Percentiles rank a stretch among this genome's conserved stretches.
Evolutionary conservation across 2,113 vertebrate species (phyloP).

Genomic region (Pipa parva): DNA sequence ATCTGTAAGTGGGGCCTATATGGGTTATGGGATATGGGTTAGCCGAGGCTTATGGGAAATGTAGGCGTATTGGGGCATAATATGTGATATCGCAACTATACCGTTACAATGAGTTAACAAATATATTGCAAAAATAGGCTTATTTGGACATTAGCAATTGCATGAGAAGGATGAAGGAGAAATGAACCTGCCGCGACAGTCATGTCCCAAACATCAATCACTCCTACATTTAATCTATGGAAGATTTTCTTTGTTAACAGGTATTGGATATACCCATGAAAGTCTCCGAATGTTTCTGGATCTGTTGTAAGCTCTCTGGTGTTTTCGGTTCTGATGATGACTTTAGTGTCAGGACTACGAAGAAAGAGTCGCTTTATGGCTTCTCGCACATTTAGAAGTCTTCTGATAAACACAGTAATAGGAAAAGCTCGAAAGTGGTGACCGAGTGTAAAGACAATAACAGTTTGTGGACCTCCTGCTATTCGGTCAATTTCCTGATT

Average conservation of each 20-base stretch:
- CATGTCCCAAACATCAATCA: slow-evolving; percentile 41
- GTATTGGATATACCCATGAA: slow-evolving; percentile 35
- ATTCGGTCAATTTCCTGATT: slow-evolving; percentile 42
- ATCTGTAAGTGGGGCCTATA: no score
- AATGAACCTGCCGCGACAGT: slow-evolving; percentile 6
- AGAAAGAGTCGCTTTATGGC: slow-evolving; percentile 30
- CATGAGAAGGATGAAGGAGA: slow-evolving; percentile 14
- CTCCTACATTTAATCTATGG: slow-evolving; percentile 18
- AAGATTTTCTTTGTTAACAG: slow-evolving; percentile 19
- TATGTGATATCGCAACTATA: no score
- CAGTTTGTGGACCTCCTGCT: slow-evolving; percentile 28
- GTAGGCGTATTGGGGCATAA: no score
- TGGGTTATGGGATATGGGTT: no score
- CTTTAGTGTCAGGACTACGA: slow-evolving; percentile 32
- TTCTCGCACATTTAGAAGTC: slow-evolving; percentile 33
- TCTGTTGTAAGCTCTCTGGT: slow-evolving; percentile 21
- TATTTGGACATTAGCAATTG: slow-evolving; percentile 22
- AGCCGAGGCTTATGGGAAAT: no score
- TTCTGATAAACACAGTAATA: slow-evolving; percentile 29
- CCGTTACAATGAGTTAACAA: slow-evolving; percentile 5
- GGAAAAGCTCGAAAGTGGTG: slow-evolving; percentile 42
- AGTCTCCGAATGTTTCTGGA: slow-evolving; percentile 31
- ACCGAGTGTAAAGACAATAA: slow-evolving; percentile 37
- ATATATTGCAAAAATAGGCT: slow-evolving; percentile 22
- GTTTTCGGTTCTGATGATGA: slow-evolving; percentile 42